A percentile compares a stretch with the other conserved stretches of the same genome.
These are phyloP conservation scores for Leptinotarsa haldemani DNA, from an alignment of 2,888 invertebrate genomes.

Conservation along the genomic window DNA sequence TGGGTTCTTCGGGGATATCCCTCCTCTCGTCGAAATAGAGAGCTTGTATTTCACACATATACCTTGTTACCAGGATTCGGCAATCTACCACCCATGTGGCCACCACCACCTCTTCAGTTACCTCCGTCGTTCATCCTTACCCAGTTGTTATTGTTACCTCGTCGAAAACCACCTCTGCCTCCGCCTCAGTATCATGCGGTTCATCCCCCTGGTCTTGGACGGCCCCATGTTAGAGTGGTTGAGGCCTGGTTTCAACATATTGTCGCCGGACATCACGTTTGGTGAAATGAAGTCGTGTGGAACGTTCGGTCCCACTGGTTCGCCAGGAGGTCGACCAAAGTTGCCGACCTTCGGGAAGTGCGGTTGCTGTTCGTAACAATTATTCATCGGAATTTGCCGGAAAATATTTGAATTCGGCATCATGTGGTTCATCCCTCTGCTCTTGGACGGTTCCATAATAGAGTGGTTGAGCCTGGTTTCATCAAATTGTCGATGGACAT, in stretches of 20 bases:
- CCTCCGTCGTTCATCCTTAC: slow-evolving; percentile 64
- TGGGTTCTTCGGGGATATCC: not conserved
- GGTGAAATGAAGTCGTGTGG: slow-evolving; percentile 60
- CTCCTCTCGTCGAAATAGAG: not conserved
- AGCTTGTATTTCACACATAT: too few relatives aligned
- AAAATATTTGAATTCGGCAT: slow-evolving; percentile 58
- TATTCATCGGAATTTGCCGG: slow-evolving; percentile 51
- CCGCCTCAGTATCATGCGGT: too few relatives aligned
- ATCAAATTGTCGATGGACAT: slow-evolving; percentile 66
- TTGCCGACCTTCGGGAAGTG: slow-evolving; percentile 26
- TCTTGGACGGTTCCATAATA: too few relatives aligned
- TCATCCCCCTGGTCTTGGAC: slow-evolving; percentile 59
- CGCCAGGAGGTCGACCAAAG: slow-evolving; percentile 20
- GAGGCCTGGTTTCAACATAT: slow-evolving; percentile 63
- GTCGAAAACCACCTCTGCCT: slow-evolving; percentile 45
- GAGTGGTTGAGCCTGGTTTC: slow-evolving; percentile 53
- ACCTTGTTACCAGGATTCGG: slow-evolving; percentile 80
- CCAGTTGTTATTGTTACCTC: slow-evolving; percentile 61
- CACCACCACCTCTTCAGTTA: slow-evolving; percentile 66
- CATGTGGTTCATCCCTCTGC: too few relatives aligned
- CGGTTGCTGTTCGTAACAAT: slow-evolving; percentile 31
- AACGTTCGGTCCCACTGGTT: slow-evolving; percentile 39
- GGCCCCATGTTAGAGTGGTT: slow-evolving; percentile 57
- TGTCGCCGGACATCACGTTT: slow-evolving; percentile 63
- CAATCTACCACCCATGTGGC: slow-evolving; percentile 68